Base-by-base conservation (phyloP, 2,888 invertebrate species). In the Deilephila porcellus region DNA sequence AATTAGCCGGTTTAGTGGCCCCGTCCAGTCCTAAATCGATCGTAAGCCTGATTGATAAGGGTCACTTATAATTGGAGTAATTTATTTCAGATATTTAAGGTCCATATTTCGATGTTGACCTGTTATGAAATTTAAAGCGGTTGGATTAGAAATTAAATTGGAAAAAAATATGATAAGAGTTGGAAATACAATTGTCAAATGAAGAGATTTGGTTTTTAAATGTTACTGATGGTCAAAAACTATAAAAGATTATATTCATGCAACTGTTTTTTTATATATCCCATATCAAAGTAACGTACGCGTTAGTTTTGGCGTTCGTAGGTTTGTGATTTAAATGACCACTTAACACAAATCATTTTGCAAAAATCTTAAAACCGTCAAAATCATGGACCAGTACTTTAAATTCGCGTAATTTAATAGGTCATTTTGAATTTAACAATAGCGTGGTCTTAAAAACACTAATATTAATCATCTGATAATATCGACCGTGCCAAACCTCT, bases 41-140 rank as follows among this genome's bases (percentile, higher is more conserved):
- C 19, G 56, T 64, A 72, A 72, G 56, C 73, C 34, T 75, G 75
- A 75, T 75, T 75, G 75, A 73, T 71, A 73, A 73, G 60, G 71
- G 67, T 71, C 37, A 70, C 53, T 64, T 64, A 45, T 59, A 73
- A 73, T 73, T 73, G 72, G 37, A 67, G 37, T 59, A 59, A 73
- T 67, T 67, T 45, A 29, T 67, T 72, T 64, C 32, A 67, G 64
- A 67, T 45, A 25, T 29, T 37, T 34, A 64, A 56, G n/a, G 56
- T 45, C 45, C 3, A 45, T 45, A 56, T 56, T n/a, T n/a, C 56
- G 56, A 56, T 56, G 56, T 56, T 56, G 56, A n/a, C 56, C 56
- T 4, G 56, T 17, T 56, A n/a, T 56, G 56, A n/a, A n/a, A 56
- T 56, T 56, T 56, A 0, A 56, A 56, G 6, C n/a, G 53, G 0